Conservation (phyloP, 2,113 vertebrate genomes). For the Notiomystis cincta region DNA sequence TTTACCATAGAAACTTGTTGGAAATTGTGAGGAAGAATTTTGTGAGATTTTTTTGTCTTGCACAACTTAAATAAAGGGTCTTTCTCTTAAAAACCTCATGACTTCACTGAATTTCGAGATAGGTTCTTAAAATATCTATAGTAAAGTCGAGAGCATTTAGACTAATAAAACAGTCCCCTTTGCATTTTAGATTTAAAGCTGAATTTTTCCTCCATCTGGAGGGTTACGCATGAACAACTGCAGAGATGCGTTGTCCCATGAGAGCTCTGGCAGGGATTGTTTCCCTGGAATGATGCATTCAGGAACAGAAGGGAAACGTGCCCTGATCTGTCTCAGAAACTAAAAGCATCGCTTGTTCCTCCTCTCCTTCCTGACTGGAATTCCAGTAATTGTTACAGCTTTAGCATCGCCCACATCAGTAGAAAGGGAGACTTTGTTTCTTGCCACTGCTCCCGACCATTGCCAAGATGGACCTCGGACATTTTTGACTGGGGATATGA, state of each 20-base stretch:
- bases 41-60: neutral
- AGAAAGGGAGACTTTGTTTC: neutral
- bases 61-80: neutral
- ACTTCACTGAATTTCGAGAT: neutral
- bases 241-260: neutral
- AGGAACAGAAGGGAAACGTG: neutral
- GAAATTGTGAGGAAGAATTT: neutral
- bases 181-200: neutral
- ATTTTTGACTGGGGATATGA: neutral
- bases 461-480: neutral
- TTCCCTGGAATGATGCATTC: neutral
- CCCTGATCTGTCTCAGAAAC: neutral
- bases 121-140: neutral
- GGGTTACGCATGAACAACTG: neutral
- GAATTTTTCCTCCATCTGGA: neutral
- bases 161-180: neutral
- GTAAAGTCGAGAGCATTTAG: neutral
- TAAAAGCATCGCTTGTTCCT: neutral
- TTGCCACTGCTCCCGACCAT: neutral
- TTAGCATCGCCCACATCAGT: neutral
- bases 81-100: neutral
- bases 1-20: neutral
- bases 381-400: slow-evolving; percentile 20
- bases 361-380: neutral
- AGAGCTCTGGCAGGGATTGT: neutral